A percentile compares a stretch with the other conserved stretches of the same genome.
Evolutionary conservation across 2,888 invertebrate genomes (phyloP).

Genomic region (Tineola bisselliella): DNA sequence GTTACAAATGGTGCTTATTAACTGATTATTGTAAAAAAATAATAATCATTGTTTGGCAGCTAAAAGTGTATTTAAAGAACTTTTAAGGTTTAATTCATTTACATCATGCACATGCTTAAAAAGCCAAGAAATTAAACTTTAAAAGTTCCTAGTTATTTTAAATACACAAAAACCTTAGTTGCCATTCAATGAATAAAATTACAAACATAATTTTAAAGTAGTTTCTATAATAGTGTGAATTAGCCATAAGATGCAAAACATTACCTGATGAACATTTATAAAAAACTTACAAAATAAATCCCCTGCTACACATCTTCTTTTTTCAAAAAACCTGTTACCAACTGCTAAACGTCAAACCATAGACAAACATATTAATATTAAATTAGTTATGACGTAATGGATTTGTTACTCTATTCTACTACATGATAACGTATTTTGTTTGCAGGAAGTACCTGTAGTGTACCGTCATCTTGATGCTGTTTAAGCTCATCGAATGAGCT

Average conservation of each 20-base stretch:
- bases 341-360: background rate
- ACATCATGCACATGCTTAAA: no score
- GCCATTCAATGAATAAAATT: no score
- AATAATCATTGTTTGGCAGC: background rate
- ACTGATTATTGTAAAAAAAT: background rate
- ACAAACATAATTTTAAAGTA: no score
- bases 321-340: background rate
- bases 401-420: background rate
- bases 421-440: constrained; percentile 1
- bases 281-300: background rate
- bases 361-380: background rate
- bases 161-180: no score
- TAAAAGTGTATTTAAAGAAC: no score
- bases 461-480: constrained; percentile 41
- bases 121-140: no score
- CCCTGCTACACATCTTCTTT: background rate
- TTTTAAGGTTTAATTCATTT: no score
- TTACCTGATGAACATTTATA: background rate
- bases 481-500: constrained; percentile 55
- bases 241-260: no score
- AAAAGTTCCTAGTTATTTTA: no score
- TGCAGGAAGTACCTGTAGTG: constrained; percentile 40
- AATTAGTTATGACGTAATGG: background rate
- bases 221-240: no score
- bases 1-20: background rate